These are phyloP conservation scores for Oxyruncus cristatus DNA, from an alignment of 2,113 vertebrate genomes.

Conservation along the genomic window DNA sequence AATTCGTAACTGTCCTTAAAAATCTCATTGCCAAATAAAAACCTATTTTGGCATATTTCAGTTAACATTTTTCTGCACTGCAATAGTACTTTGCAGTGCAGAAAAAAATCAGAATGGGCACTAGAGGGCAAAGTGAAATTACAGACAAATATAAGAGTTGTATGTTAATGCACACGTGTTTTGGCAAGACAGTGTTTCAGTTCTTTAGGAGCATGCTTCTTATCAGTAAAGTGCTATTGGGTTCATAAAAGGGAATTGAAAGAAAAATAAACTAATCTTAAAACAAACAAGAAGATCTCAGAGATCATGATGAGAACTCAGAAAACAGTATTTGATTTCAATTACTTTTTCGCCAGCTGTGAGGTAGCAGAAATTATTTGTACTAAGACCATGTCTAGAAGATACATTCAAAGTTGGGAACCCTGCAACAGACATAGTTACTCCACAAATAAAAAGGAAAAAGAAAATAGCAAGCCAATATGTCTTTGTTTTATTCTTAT, in stretches of 20 bases:
- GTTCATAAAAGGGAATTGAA: not conserved
- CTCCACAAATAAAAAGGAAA: not conserved
- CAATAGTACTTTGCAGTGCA: not conserved
- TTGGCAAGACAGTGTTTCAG: not conserved
- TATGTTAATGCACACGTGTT: not conserved
- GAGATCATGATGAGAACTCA: not conserved
- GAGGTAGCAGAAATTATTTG: not conserved
- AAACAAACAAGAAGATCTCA: not conserved
- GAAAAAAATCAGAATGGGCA: not conserved
- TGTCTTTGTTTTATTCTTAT: not conserved
- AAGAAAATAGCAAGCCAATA: not conserved
- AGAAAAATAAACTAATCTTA: not conserved
- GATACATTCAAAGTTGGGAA: not conserved
- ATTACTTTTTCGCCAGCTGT: not conserved
- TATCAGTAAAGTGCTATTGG: not conserved
- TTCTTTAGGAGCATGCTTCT: not conserved
- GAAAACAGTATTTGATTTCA: not conserved
- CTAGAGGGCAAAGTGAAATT: conserved; percentile 62
- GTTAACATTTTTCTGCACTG: too few relatives aligned
- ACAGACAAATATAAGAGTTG: not conserved
- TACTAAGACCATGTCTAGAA: not conserved
- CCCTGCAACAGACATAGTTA: not conserved
- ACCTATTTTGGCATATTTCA: not conserved
- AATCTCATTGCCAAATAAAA: not conserved
- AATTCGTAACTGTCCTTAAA: not conserved